phyloP scores from a whole-genome alignment of 2,113 vertebrate genomes.

The Campylomormyrus numenius region DNA sequence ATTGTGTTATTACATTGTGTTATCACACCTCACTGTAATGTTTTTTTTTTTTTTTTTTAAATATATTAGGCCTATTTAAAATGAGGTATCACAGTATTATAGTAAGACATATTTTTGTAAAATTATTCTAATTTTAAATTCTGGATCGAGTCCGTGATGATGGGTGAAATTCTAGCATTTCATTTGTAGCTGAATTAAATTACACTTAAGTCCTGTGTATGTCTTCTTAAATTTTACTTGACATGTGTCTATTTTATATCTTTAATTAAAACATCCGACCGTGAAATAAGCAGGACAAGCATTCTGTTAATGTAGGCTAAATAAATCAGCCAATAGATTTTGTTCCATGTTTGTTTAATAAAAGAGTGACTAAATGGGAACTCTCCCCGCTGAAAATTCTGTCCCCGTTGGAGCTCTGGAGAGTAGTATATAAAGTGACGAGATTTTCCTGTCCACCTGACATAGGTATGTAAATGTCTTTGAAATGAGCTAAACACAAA shows the following conservation, averaged over 20 bases:
- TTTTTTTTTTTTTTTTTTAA: too few species aligned
- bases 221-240: neutral
- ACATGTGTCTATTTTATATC: neutral
- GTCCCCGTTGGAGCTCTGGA: neutral
- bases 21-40: neutral
- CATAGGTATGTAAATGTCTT: neutral
- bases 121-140: neutral
- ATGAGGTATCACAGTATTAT: neutral
- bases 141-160: neutral
- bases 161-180: neutral
- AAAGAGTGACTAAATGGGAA: neutral
- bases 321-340: neutral
- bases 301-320: neutral
- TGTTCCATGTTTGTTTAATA: neutral
- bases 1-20: neutral
- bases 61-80: neutral
- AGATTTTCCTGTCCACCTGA: neutral
- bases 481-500: neutral
- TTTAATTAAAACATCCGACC: neutral
- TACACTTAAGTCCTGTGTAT: neutral
- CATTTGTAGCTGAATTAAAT: neutral
- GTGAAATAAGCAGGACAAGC: neutral
- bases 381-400: neutral
- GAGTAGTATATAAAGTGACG: neutral
- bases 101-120: neutral